Conservation (phyloP, 2,797 vertebrate genomes). For the Paramormyrops hopkinsi region DNA sequence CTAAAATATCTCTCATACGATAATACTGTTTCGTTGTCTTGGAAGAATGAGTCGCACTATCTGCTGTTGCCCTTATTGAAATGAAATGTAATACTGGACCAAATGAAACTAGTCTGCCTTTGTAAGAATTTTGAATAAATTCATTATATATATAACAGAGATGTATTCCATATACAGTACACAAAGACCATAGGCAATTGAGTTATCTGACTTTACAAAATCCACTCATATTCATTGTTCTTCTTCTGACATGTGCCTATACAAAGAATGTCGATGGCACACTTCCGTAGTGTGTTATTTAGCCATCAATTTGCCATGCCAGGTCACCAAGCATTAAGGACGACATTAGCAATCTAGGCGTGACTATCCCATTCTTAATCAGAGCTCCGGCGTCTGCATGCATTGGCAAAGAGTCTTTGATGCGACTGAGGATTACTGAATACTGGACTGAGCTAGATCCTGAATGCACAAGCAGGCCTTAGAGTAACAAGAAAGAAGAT, state of each 20-base stretch:
- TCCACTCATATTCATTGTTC: background rate
- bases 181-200: background rate
- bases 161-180: background rate
- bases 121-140: background rate
- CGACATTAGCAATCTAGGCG: background rate
- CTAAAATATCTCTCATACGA: background rate
- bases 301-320: background rate
- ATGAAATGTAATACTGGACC: background rate
- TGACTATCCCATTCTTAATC: slow-evolving; percentile 6
- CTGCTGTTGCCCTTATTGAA: background rate
- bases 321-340: background rate
- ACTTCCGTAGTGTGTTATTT: background rate
- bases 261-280: background rate
- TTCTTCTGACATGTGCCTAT: background rate
- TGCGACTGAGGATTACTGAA: background rate
- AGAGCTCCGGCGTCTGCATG: background rate
- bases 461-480: slow-evolving; percentile 5
- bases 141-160: background rate
- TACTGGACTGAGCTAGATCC: background rate
- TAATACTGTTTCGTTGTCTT: background rate
- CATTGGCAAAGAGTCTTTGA: background rate
- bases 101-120: background rate
- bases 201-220: background rate
- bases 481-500: slow-evolving; percentile 2
- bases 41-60: background rate